Evolutionary conservation across 2,797 vertebrate species (phyloP).

Genomic region (Danio kyathit): DNA sequence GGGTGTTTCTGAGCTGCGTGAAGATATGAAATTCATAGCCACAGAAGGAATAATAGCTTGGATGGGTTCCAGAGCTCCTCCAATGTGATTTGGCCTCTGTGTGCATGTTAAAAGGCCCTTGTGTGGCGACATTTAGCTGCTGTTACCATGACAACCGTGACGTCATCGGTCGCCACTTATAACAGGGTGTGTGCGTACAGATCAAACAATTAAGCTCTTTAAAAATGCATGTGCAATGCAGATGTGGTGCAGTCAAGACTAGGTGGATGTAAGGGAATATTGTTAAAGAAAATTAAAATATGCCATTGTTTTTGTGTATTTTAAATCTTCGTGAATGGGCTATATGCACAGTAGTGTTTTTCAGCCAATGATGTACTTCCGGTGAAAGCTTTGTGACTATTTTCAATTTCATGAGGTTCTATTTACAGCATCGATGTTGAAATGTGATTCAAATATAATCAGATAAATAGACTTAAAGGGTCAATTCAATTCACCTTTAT

Average conservation of each 20-base stretch:
- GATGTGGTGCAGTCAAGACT: constrained; percentile 19
- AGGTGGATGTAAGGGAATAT: neutral
- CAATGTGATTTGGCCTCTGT: constrained; percentile 47
- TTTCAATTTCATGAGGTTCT: too few relatives aligned
- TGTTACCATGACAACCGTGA: constrained; percentile 48
- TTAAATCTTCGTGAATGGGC: too few relatives aligned
- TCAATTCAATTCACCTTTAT: too few relatives aligned
- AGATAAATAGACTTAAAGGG: too few relatives aligned
- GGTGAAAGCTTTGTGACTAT: too few relatives aligned
- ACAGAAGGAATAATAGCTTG: constrained; percentile 28
- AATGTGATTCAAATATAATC: too few relatives aligned
- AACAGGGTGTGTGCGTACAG: constrained; percentile 29
- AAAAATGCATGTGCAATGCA: neutral
- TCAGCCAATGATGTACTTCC: too few relatives aligned
- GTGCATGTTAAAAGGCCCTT: constrained; percentile 49
- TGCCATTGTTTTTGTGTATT: neutral
- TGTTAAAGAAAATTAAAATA: neutral
- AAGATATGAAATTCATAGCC: constrained; percentile 60
- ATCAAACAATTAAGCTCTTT: constrained; percentile 11
- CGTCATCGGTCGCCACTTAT: constrained; percentile 49
- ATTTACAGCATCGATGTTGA: too few relatives aligned
- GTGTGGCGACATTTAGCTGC: constrained; percentile 40
- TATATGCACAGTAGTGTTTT: too few relatives aligned
- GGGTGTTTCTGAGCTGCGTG: constrained; percentile 48
- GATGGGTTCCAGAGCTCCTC: constrained; percentile 45